phyloP scores from a whole-genome alignment of 2,888 invertebrate species.

The Eilema sororculum region DNA sequence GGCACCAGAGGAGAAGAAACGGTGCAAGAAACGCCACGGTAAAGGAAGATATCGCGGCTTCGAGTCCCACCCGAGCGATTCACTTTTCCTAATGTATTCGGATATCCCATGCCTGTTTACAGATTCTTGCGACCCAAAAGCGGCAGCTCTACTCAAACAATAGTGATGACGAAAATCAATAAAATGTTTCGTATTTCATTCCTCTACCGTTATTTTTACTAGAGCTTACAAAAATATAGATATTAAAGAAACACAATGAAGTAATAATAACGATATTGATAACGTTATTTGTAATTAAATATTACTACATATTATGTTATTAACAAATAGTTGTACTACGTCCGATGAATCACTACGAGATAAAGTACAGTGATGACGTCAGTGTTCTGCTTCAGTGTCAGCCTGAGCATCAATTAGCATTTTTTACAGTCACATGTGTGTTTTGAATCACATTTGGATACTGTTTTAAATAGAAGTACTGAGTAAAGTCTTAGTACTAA shows the following conservation, averaged over 20 bases:
- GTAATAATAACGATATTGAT: slow-evolving; percentile 17
- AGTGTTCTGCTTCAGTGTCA: slow-evolving; percentile 50
- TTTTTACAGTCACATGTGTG: slow-evolving; percentile 53
- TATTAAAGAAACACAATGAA: neutral
- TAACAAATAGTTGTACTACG: slow-evolving; percentile 46
- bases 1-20: too few relatives aligned
- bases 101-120: neutral
- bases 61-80: too few relatives aligned
- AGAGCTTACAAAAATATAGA: neutral
- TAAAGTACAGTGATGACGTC: slow-evolving; percentile 45
- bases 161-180: too few relatives aligned
- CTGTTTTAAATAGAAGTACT: slow-evolving; percentile 26
- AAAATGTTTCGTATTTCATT: too few relatives aligned
- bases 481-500: slow-evolving; percentile 7
- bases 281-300: slow-evolving; percentile 40
- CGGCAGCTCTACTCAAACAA: too few relatives aligned
- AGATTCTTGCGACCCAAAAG: neutral
- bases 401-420: slow-evolving; percentile 48
- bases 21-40: too few relatives aligned
- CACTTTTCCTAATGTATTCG: too few relatives aligned
- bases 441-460: slow-evolving; percentile 45
- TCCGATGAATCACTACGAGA: slow-evolving; percentile 57
- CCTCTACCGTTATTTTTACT: too few relatives aligned
- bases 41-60: too few relatives aligned
- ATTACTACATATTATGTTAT: slow-evolving; percentile 49